Conservation (phyloP, 2,113 vertebrate species). For the Phainopepla nitens region DNA sequence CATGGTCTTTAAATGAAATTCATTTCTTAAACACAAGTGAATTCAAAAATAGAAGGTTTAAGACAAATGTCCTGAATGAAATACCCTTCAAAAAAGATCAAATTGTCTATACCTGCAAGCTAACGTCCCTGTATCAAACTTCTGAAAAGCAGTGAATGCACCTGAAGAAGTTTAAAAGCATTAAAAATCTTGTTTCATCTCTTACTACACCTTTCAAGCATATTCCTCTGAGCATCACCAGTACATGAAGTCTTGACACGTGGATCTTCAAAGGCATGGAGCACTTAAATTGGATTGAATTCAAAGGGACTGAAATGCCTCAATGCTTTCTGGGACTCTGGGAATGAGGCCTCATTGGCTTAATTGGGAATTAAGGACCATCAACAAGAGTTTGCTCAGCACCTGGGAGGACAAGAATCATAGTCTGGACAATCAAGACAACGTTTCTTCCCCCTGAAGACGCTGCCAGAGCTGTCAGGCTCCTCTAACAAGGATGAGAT, state of each 20-base stretch:
- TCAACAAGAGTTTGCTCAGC: background rate
- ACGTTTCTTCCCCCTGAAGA: background rate
- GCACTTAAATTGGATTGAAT: background rate
- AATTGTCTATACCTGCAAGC: background rate
- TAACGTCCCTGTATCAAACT: background rate
- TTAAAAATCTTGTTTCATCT: background rate
- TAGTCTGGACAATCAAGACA: background rate
- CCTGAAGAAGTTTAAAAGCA: background rate
- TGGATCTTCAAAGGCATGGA: background rate
- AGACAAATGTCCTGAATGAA: background rate
- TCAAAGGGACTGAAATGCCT: background rate
- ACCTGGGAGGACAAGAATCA: background rate
- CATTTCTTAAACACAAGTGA: background rate
- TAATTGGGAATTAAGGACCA: background rate
- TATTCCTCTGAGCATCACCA: background rate
- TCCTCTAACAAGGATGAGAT: background rate
- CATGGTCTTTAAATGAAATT: background rate
- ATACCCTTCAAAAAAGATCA: background rate
- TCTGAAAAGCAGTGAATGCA: background rate
- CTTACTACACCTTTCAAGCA: background rate
- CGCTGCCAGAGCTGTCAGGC: background rate
- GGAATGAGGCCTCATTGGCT: background rate
- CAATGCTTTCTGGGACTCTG: background rate
- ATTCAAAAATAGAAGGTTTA: background rate
- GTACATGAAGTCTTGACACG: background rate